Evolutionary conservation across 2,797 vertebrate genomes (phyloP).

Genomic region (Cyprinodon diabolis): DNA sequence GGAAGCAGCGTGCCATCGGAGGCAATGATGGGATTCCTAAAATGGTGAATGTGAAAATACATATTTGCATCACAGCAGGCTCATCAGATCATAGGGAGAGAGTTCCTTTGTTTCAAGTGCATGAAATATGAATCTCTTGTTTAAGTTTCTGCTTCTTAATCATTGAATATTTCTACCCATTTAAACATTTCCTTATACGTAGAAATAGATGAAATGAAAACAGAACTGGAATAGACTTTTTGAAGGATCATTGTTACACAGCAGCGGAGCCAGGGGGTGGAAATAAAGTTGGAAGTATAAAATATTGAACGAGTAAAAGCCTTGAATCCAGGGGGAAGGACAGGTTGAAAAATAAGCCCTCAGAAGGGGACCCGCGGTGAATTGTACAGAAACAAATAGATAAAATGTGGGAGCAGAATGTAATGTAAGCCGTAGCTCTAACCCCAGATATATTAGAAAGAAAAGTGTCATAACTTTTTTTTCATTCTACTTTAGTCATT

Average conservation of each 20-base stretch:
- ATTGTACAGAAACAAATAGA: conserved; percentile 14
- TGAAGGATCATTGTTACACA: background rate
- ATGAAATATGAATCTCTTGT: conserved; percentile 1
- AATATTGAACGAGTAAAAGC: conserved; percentile 13
- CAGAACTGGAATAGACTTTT: background rate
- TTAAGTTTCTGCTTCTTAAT: conserved; percentile 2
- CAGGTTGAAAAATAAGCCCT: conserved; percentile 11
- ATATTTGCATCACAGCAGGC: background rate
- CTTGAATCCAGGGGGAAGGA: conserved; percentile 1
- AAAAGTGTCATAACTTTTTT: background rate
- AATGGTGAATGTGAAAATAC: background rate
- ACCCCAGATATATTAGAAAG: background rate
- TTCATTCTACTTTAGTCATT: background rate
- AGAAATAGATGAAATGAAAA: background rate
- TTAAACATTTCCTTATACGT: background rate
- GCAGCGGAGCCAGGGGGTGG: background rate
- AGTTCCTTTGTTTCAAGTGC: background rate
- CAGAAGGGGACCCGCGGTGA: conserved; percentile 1
- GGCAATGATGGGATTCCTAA: background rate
- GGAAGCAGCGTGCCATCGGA: background rate
- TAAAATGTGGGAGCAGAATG: background rate
- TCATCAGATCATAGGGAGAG: background rate
- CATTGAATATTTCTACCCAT: background rate
- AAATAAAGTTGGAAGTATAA: conserved; percentile 11
- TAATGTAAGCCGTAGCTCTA: background rate